Evolutionary conservation across 2,113 vertebrate species (phyloP).

Genomic region (Pipa parva): DNA sequence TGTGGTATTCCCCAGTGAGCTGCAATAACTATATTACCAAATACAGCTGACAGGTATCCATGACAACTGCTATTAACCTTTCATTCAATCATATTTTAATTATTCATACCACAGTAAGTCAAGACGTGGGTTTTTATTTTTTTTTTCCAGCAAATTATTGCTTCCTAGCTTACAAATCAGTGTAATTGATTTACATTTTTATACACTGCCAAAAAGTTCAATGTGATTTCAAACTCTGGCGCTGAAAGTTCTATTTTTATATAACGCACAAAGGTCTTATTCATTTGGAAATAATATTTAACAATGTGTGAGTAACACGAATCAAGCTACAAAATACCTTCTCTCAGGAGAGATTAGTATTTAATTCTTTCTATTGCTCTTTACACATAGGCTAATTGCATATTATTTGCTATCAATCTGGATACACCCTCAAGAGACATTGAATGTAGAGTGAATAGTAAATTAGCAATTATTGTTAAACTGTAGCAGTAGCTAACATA

Average conservation of each 20-base stretch:
- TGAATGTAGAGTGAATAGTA: neutral
- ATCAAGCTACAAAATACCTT: neutral
- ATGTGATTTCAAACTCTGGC: neutral
- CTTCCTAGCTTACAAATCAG: neutral
- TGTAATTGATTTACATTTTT: neutral
- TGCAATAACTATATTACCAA: neutral
- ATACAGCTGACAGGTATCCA: neutral
- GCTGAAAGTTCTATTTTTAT: neutral
- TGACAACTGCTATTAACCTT: neutral
- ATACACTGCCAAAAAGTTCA: neutral
- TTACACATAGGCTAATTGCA: slow-evolving; percentile 11
- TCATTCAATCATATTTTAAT: neutral
- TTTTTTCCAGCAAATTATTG: neutral
- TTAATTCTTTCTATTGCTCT: neutral
- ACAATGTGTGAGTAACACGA: neutral
- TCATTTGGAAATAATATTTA: neutral
- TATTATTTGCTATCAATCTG: slow-evolving; percentile 5
- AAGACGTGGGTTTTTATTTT: neutral
- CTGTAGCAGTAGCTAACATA: neutral
- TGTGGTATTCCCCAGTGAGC: too few relatives aligned
- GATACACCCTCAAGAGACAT: neutral
- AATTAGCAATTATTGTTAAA: neutral
- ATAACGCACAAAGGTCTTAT: neutral
- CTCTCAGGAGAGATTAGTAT: neutral
- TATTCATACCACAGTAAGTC: neutral